Evolutionary conservation across 1,140 invertebrate species (phyloP).

Genomic region (Cherax quadricarinatus): DNA sequence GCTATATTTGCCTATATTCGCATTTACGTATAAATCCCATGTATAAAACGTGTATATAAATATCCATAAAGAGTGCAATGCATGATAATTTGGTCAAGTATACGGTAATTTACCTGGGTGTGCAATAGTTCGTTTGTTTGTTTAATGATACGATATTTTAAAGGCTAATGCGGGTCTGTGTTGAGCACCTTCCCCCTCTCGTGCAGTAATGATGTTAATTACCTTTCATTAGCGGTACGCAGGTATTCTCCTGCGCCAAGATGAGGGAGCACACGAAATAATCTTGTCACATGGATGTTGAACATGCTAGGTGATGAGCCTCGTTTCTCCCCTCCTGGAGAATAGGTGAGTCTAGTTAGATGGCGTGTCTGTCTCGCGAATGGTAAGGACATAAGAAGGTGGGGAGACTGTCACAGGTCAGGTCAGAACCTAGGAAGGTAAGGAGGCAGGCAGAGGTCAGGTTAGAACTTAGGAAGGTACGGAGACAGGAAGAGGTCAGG

Average conservation of each 20-base stretch:
- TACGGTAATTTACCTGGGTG: neutral
- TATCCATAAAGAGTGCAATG: neutral
- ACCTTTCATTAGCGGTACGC: constrained; percentile 22
- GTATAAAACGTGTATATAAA: neutral
- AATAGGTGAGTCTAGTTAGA: too few species aligned
- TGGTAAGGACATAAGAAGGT: too few species aligned
- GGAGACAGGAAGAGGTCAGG: neutral
- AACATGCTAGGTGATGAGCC: neutral
- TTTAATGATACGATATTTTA: constrained; percentile 32
- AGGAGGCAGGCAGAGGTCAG: neutral
- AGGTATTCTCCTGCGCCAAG: neutral
- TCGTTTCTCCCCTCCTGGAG: too few species aligned
- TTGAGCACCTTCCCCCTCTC: neutral
- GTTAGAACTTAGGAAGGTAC: neutral
- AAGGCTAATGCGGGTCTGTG: constrained; percentile 11
- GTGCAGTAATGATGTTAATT: constrained; percentile 22
- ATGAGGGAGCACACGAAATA: neutral
- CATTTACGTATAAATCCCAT: neutral
- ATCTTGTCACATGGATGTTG: neutral
- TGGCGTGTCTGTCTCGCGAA: too few species aligned
- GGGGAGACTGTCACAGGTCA: too few species aligned
- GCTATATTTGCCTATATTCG: neutral
- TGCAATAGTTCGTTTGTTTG: neutral
- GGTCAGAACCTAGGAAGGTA: too few species aligned
- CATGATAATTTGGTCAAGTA: neutral